phyloP scores from a whole-genome alignment of 2,113 vertebrate genomes.

The Anthoscopus minutus region DNA sequence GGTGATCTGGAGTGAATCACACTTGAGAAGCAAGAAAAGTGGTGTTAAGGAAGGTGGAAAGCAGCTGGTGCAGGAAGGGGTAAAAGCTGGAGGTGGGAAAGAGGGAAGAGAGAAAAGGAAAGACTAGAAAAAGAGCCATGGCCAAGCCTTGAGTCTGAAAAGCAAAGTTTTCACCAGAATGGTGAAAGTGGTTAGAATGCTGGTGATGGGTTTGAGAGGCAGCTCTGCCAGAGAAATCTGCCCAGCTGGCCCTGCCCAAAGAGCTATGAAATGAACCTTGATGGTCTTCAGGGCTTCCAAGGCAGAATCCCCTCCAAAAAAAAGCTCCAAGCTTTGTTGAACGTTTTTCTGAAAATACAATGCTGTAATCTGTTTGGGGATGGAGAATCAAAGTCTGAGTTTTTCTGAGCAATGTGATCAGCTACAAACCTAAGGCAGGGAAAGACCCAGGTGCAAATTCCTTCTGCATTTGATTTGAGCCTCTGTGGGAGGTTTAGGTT shows the following conservation, averaged over 20 bases:
- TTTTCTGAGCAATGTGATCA: not conserved
- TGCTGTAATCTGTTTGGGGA: not conserved
- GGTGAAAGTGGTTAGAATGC: not conserved
- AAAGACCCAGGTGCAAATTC: not conserved
- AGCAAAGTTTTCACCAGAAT: not conserved
- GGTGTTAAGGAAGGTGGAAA: not conserved
- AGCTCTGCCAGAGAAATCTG: not conserved
- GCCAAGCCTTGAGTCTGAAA: not conserved
- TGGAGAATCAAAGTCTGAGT: not conserved
- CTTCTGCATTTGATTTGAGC: not conserved
- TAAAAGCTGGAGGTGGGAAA: not conserved
- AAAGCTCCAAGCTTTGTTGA: not conserved
- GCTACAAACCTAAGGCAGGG: not conserved
- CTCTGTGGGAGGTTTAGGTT: not conserved
- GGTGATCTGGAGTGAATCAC: not conserved
- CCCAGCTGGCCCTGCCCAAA: not conserved
- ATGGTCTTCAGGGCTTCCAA: not conserved
- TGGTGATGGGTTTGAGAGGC: not conserved
- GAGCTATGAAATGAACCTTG: not conserved
- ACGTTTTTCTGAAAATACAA: not conserved
- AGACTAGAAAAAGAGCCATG: not conserved
- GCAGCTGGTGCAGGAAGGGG: not conserved
- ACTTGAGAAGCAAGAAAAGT: not conserved
- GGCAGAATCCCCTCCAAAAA: rapidly evolving
- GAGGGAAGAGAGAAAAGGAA: not conserved